Evolutionary conservation across 1,140 invertebrate species (phyloP), one percentile per base, ranked within the genome.

Genomic region (Calephelis nemesis): DNA sequence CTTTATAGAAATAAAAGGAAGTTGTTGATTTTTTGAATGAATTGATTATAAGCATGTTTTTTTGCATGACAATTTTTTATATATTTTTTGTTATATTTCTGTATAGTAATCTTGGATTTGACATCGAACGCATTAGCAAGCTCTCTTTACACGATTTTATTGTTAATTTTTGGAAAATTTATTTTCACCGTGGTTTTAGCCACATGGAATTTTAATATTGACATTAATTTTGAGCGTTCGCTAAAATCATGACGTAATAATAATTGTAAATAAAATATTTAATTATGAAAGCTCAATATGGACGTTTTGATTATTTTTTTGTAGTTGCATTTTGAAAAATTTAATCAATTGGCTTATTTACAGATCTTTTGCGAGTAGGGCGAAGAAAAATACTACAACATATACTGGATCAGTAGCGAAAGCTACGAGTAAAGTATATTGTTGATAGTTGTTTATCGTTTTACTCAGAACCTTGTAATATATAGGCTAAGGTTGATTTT

Each of bases 351-450:
- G 40, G 42, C 63, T 47, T 49, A 48, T 12, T 62, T 30, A 39
- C 54, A 58, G 19, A 58, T 8, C 40, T 54, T 54, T 54, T 54
- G 52, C 9, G 52, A 13, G 52, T 54, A 54, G 52, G 52, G 19
- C 52, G 52, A 62, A 12, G 47, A 47, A 9, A 15, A 40, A 8
- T 9, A 45, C 39, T 42, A 42, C 42, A 62, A 62, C 60, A n/a
- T 42, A 10, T 42, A 62, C 42, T 65, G 48, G 48, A 65, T 50
- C 62, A 42, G 39, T 62, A 62, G 62, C 7, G 42, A 9, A 11
- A 40, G 69, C 74, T 79, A 85, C 73, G 82, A 74, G 75, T 69
- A 77, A 76, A 80, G 79, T 83, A 85, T 73, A 76, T 64, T 71
- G 66, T 65, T 65, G 64, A 19, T 54, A 54, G 52, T 54, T 19